phyloP scores from a whole-genome alignment of 2,113 vertebrate species.

The Tachysurus fulvidraco region DNA sequence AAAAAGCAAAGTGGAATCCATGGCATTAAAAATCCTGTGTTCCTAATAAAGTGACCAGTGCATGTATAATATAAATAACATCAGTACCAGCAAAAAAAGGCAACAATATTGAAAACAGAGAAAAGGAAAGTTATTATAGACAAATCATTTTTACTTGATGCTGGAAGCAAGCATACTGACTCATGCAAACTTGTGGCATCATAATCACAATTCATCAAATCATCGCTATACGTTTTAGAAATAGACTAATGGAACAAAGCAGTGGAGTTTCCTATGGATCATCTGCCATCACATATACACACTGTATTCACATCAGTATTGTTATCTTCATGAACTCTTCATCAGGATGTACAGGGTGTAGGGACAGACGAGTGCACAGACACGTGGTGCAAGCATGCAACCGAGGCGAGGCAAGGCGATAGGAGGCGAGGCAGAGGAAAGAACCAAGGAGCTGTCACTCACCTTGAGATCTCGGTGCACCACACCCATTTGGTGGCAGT shows the following conservation, averaged over 20 bases:
- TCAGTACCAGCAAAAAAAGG: not conserved
- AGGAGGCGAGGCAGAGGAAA: not conserved
- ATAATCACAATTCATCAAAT: not conserved
- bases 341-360: not conserved
- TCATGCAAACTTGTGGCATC: not conserved
- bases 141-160: not conserved
- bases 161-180: not conserved
- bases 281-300: not conserved
- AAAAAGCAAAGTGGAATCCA: too few relatives aligned
- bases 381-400: constrained; percentile 39
- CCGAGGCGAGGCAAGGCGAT: not conserved
- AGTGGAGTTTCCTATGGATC: not conserved
- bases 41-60: not conserved
- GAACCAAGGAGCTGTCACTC: constrained; percentile 68
- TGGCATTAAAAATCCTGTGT: not conserved
- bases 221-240: not conserved
- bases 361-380: constrained; percentile 1
- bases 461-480: constrained; percentile 98
- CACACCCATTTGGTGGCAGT: constrained; percentile 96
- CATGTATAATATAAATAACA: not conserved
- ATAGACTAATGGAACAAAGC: not conserved
- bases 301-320: not conserved
- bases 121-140: not conserved
- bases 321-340: not conserved
- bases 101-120: not conserved